Conservation (phyloP, 1,140 invertebrate species). For the Brachionus rotundiformis region DNA sequence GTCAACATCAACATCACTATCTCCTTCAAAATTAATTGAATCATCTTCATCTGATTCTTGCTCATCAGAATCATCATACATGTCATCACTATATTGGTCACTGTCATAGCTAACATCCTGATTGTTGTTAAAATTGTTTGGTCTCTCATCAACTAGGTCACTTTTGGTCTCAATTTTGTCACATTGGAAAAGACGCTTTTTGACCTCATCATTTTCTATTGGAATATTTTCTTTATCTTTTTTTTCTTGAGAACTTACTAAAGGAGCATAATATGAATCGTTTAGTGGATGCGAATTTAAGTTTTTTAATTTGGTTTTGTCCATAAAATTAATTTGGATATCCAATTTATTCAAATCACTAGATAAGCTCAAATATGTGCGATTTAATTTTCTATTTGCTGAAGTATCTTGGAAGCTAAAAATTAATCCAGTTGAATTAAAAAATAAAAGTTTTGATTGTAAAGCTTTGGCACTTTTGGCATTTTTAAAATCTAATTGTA, state of each 20-base stretch:
- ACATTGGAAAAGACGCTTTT: constrained; percentile 32
- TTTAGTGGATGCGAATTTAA: not conserved
- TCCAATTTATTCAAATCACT: not conserved
- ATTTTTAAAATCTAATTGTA: not conserved
- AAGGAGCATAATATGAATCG: constrained; percentile 1
- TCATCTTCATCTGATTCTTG: not conserved
- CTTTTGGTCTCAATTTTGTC: constrained; percentile 24
- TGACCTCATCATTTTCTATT: not conserved
- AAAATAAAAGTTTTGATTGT: not conserved
- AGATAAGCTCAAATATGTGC: not conserved
- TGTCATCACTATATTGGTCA: constrained; percentile 19
- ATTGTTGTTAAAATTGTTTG: not conserved
- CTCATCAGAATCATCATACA: constrained; percentile 15
- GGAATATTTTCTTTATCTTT: not conserved
- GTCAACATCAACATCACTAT: constrained; percentile 37
- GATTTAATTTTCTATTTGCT: not conserved
- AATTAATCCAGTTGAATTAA: not conserved
- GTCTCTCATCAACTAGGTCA: constrained; percentile 20
- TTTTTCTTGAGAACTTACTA: not conserved
- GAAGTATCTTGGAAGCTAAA: not conserved
- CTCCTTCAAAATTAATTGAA: not conserved
- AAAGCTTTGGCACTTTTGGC: not conserved
- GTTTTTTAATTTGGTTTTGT: not conserved
- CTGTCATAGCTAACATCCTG: not conserved
- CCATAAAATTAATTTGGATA: not conserved